Base-by-base conservation (phyloP, 2,113 vertebrate genomes). In the Acanthochromis polyacanthus region DNA sequence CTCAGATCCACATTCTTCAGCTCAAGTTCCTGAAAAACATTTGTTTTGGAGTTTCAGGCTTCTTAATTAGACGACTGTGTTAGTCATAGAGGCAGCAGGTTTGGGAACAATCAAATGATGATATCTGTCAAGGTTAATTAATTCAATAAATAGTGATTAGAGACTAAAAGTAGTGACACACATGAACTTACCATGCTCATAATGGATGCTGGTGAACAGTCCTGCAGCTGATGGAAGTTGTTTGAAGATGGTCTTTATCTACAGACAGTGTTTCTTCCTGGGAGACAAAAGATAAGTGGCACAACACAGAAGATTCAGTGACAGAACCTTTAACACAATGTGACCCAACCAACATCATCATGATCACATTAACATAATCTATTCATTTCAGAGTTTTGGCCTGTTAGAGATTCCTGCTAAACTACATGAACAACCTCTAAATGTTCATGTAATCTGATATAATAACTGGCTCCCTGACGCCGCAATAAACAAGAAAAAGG, bases 1-100 rank as follows among this genome's bases (percentile, higher is more conserved):
- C 85, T 95, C 91, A 97, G 82, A 32, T 84, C 15, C 73, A 96
- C 38, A 65, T 96, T 95, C 55, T 82, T 86, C 25, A 97, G 19
- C 88, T 97, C 95, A 25, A 96, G 75, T 57, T 90, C 83, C 89
- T 93, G 86, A 77, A 80, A 71, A 52, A 89, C 17, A 30, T 30
- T 30, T 30, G 30, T 30, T 30, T 30, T 30, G 2, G 30, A 5
- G 1, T 23, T 79, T 75, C 4, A 51, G 69, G 40, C 22, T 12
- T 25, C 20, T 67, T 10, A 16, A 52, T 55, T 7, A 43, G 6
- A 40, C 66, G 36, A 58, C 4, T 0, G 4, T 23, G 14, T 20
- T 38, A 1, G 12, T 10, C 10, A 10, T 40, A 23, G 6, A 10
- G 17, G 20, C 1, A 22, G 6, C 45, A 25, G 30, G 0, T 8